These are phyloP conservation scores for Drosophila arawakana DNA, from an alignment of 1,140 invertebrate species.

Conservation along the genomic window DNA sequence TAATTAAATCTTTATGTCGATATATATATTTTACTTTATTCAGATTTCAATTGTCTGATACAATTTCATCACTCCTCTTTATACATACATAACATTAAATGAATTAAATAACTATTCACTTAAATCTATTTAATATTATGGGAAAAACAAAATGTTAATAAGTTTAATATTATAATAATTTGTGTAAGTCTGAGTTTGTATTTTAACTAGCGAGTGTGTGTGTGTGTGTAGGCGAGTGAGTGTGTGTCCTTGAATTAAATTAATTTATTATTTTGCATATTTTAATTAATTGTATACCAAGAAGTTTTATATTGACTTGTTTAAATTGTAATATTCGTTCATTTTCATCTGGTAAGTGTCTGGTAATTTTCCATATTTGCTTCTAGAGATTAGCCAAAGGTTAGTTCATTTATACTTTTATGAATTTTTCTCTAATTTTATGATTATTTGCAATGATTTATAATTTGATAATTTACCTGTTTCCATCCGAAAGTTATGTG, in stretches of 20 bases:
- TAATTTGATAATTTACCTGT: conserved; percentile 55
- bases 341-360: conserved; percentile 25
- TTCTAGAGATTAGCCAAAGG: conserved; percentile 50
- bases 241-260: conserved; percentile 16
- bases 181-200: conserved; percentile 31
- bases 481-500: conserved; percentile 51
- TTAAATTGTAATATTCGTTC: conserved; percentile 16
- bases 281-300: conserved; percentile 17
- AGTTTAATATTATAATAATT: conserved; percentile 38
- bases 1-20: not conserved
- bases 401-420: conserved; percentile 38
- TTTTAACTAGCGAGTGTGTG: conserved; percentile 15
- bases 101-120: conserved; percentile 65
- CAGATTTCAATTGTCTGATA: conserved; percentile 55
- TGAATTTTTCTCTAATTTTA: conserved; percentile 45
- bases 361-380: conserved; percentile 49
- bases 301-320: conserved; percentile 7
- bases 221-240: not conserved
- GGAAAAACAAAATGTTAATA: conserved; percentile 46
- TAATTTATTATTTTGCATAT: conserved; percentile 23
- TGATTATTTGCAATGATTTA: conserved; percentile 47
- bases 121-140: conserved; percentile 48
- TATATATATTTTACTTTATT: conserved; percentile 48
- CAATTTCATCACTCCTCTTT: conserved; percentile 44
- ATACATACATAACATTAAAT: conserved; percentile 66